Evolutionary conservation across 2,888 invertebrate genomes (phyloP).

Genomic region (Aphodius sticticus): DNA sequence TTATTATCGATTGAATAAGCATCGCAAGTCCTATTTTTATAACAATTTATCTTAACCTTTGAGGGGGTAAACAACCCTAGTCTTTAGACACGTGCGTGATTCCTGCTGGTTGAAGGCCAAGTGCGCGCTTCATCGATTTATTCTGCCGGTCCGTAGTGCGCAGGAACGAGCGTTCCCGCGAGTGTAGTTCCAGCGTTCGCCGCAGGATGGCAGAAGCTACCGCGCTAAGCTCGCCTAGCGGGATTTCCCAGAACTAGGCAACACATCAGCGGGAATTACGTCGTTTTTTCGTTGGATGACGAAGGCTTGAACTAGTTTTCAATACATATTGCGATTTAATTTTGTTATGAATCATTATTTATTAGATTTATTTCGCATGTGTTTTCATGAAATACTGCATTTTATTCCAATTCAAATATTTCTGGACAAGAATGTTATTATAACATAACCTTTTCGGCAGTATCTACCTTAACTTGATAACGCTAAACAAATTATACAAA

Average conservation of each 20-base stretch:
- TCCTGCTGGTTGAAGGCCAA: constrained; percentile 58
- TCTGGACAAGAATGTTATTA: too few species aligned
- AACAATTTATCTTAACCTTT: not conserved
- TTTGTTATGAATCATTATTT: not conserved
- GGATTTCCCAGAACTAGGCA: constrained; percentile 32
- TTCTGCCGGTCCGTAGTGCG: constrained; percentile 29
- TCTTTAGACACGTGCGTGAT: constrained; percentile 47
- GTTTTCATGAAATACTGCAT: too few species aligned
- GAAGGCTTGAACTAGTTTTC: not conserved
- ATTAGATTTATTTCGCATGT: too few species aligned
- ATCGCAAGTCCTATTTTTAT: too few species aligned
- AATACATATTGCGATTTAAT: not conserved
- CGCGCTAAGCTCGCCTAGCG: constrained; percentile 32
- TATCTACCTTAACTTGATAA: too few species aligned
- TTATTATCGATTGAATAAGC: not conserved
- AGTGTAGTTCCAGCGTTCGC: constrained; percentile 26
- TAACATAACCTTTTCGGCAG: too few species aligned
- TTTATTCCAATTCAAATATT: not conserved
- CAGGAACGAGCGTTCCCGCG: constrained; percentile 18
- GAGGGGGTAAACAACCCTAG: constrained; percentile 54
- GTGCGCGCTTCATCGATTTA: constrained; percentile 57
- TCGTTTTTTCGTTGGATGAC: constrained; percentile 11
- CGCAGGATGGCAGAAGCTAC: constrained; percentile 41
- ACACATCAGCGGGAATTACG: constrained; percentile 11
- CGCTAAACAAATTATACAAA: too few species aligned